These are phyloP conservation scores for Tipula helvola DNA, from an alignment of 2,888 invertebrate genomes.

Conservation along the genomic window DNA sequence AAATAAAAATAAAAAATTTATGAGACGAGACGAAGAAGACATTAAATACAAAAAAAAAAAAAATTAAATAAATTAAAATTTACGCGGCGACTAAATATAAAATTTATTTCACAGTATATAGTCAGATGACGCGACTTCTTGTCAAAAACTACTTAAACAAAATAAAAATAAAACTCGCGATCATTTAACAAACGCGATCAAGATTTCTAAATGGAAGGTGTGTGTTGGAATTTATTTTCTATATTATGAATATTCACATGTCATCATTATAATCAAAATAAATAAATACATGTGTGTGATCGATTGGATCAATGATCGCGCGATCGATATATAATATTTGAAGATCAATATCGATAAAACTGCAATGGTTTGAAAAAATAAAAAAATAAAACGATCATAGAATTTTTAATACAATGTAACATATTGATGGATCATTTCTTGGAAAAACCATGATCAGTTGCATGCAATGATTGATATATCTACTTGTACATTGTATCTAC, in stretches of 20 bases:
- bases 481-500: not conserved
- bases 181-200: not conserved
- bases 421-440: not conserved
- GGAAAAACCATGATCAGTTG: not conserved
- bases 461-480: not conserved
- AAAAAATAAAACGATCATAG: not conserved
- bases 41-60: constrained; percentile 7
- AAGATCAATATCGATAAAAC: not conserved
- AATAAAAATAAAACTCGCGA: not conserved
- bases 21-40: constrained; percentile 7
- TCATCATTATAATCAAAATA: not conserved
- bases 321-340: not conserved
- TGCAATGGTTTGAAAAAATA: not conserved
- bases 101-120: not conserved
- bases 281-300: not conserved
- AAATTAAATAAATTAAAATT: not conserved
- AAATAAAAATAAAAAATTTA: not conserved
- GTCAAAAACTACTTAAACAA: not conserved
- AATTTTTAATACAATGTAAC: not conserved
- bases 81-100: constrained; percentile 4
- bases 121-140: not conserved
- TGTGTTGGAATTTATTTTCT: not conserved
- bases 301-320: not conserved
- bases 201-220: not conserved
- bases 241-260: not conserved